Conservation (phyloP, 2,888 invertebrate genomes). For the Drosophila ustulata region DNA sequence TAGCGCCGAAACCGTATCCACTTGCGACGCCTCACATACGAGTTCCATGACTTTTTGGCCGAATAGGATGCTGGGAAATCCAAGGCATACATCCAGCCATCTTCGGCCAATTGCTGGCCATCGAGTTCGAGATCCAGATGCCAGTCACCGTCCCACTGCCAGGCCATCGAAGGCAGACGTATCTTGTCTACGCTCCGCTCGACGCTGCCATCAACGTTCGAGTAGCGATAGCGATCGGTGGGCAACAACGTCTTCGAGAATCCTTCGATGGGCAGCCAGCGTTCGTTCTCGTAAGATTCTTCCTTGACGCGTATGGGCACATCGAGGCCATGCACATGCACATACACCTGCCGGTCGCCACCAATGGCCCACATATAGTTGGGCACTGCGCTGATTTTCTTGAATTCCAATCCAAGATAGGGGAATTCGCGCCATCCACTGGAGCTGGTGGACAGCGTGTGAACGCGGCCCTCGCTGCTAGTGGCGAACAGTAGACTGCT, state of each 20-base stretch:
- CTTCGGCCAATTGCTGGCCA: constrained; percentile 94
- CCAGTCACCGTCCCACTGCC: constrained; percentile 99
- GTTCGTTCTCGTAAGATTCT: constrained; percentile 96
- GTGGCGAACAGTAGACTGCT: constrained; percentile 92
- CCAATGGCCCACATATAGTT: constrained; percentile 97
- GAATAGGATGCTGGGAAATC: constrained; percentile 95
- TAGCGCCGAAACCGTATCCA: constrained; percentile 96
- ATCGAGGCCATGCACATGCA: constrained; percentile 95
- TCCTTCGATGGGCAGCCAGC: constrained; percentile 96
- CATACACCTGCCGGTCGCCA: constrained; percentile 96
- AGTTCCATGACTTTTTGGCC: constrained; percentile 94
- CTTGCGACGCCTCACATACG: constrained; percentile 94
- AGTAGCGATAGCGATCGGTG: constrained; percentile 95
- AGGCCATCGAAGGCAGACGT: constrained; percentile 95
- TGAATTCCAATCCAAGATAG: constrained; percentile 94
- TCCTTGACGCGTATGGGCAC: constrained; percentile 96
- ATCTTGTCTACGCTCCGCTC: constrained; percentile 93
- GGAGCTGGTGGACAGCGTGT: constrained; percentile 92
- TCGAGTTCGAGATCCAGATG: constrained; percentile 93
- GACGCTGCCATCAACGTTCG: constrained; percentile 92
- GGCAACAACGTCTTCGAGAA: constrained; percentile 93
- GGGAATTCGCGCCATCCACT: constrained; percentile 93
- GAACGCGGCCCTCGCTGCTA: constrained; percentile 95
- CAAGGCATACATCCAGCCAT: constrained; percentile 97
- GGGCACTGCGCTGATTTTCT: constrained; percentile 93